Percentiles rank a stretch among this genome's conserved stretches.
Evolutionary conservation across 1,140 invertebrate genomes (phyloP).

Genomic region (Phortica variegata): DNA sequence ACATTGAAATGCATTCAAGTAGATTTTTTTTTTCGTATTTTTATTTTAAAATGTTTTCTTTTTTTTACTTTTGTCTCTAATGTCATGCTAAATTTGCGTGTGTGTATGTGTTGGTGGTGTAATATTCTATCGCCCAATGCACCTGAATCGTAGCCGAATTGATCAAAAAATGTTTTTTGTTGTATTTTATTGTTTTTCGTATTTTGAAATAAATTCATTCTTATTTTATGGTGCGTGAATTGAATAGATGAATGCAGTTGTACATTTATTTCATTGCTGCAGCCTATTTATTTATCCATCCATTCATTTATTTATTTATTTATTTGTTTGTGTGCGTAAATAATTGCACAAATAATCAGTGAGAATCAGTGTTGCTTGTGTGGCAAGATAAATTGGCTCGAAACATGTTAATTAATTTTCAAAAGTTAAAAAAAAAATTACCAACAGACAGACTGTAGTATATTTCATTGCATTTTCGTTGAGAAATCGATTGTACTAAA

Average conservation of each 20-base stretch:
- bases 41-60: too few relatives aligned
- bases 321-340: conserved; percentile 19
- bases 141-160: too few relatives aligned
- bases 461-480: too few relatives aligned
- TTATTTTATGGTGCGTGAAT: conserved; percentile 52
- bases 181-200: conserved; percentile 52
- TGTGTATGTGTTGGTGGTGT: too few relatives aligned
- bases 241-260: conserved; percentile 49
- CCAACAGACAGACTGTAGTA: too few relatives aligned
- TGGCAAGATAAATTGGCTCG: conserved; percentile 25
- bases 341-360: too few relatives aligned
- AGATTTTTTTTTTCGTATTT: too few relatives aligned
- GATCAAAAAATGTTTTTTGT: too few relatives aligned
- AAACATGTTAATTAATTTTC: conserved; percentile 8
- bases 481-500: too few relatives aligned
- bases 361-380: conserved; percentile 23
- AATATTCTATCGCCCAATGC: too few relatives aligned
- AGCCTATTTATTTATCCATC: conserved; percentile 7
- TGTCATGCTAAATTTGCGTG: too few relatives aligned
- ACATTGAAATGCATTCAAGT: conserved; percentile 21
- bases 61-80: too few relatives aligned
- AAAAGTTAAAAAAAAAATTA: conserved; percentile 2
- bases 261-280: conserved; percentile 48
- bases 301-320: conserved; percentile 15
- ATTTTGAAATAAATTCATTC: conserved; percentile 43